phyloP scores from a whole-genome alignment of 2,888 invertebrate genomes.

The Corbicula japonica region DNA sequence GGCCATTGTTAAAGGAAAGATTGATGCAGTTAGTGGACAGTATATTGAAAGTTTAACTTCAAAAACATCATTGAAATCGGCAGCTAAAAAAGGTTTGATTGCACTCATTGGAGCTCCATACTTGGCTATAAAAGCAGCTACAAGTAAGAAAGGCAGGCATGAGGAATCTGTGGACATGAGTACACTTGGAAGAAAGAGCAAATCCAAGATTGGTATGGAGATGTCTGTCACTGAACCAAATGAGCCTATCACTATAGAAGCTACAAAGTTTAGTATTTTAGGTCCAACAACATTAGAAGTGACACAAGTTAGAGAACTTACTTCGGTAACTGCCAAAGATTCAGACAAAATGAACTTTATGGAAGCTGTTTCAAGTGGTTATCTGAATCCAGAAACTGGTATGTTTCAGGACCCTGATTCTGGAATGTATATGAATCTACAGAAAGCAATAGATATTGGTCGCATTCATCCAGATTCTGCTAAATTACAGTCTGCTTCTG shows the following conservation, averaged over 20 bases:
- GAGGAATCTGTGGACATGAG: slow-evolving; percentile 53
- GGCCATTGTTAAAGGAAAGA: slow-evolving; percentile 88
- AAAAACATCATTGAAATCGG: slow-evolving; percentile 91
- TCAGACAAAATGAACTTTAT: slow-evolving; percentile 75
- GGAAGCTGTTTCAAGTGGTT: slow-evolving; percentile 88
- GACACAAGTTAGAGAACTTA: slow-evolving; percentile 68
- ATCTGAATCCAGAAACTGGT: slow-evolving; percentile 92
- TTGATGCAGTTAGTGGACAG: slow-evolving; percentile 89
- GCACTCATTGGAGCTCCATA: slow-evolving; percentile 93
- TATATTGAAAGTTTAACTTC: slow-evolving; percentile 92
- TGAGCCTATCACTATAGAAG: slow-evolving; percentile 61
- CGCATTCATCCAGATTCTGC: slow-evolving; percentile 77
- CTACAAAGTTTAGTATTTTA: slow-evolving; percentile 65
- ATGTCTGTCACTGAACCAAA: neutral
- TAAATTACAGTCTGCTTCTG: slow-evolving; percentile 65
- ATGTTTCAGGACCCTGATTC: slow-evolving; percentile 92
- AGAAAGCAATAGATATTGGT: slow-evolving; percentile 90
- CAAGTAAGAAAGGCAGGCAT: slow-evolving; percentile 12
- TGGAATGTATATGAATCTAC: slow-evolving; percentile 92
- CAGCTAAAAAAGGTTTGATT: slow-evolving; percentile 89
- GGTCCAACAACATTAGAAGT: slow-evolving; percentile 74
- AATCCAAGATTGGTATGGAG: slow-evolving; percentile 13
- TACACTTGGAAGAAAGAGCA: slow-evolving; percentile 40
- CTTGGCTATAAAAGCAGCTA: slow-evolving; percentile 65
- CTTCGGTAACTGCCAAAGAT: slow-evolving; percentile 67